These are phyloP conservation scores for Myrmecophaga tridactyla DNA, from an alignment of 2,113 vertebrate genomes.

Conservation along the genomic window DNA sequence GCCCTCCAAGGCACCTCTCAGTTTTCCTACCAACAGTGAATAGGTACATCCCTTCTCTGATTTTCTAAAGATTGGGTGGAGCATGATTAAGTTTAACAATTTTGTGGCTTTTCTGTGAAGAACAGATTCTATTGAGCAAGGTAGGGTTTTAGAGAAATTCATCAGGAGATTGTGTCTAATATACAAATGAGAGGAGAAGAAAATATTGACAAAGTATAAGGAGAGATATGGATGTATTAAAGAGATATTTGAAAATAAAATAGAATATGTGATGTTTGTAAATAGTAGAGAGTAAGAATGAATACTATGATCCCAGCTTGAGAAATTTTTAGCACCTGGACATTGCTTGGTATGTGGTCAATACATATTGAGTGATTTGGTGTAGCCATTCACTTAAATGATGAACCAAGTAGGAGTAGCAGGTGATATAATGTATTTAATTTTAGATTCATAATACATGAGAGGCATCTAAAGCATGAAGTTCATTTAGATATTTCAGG, in stretches of 20 bases:
- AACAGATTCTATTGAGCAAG: neutral
- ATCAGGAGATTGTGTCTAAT: neutral
- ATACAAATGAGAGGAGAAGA: neutral
- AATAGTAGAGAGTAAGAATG: neutral
- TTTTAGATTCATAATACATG: neutral
- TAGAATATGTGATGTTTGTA: neutral
- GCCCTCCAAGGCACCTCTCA: too few relatives aligned
- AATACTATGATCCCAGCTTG: neutral
- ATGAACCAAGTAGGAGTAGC: neutral
- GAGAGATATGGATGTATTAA: neutral
- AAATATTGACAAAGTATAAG: too few relatives aligned
- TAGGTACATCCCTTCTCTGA: too few relatives aligned
- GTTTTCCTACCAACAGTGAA: too few relatives aligned
- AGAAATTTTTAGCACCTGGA: neutral
- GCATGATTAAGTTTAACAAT: neutral
- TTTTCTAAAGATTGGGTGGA: neutral
- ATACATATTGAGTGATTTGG: neutral
- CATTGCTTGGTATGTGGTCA: too few relatives aligned
- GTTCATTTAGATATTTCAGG: neutral
- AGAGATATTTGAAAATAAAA: neutral
- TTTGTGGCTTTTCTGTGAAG: neutral
- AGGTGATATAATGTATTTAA: neutral
- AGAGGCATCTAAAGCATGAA: neutral
- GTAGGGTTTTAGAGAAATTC: neutral
- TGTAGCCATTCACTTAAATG: neutral